A percentile compares a stretch with the other conserved stretches of the same genome.
Conservation (phyloP, 2,888 invertebrate species). For the Apamea epomidion region DNA sequence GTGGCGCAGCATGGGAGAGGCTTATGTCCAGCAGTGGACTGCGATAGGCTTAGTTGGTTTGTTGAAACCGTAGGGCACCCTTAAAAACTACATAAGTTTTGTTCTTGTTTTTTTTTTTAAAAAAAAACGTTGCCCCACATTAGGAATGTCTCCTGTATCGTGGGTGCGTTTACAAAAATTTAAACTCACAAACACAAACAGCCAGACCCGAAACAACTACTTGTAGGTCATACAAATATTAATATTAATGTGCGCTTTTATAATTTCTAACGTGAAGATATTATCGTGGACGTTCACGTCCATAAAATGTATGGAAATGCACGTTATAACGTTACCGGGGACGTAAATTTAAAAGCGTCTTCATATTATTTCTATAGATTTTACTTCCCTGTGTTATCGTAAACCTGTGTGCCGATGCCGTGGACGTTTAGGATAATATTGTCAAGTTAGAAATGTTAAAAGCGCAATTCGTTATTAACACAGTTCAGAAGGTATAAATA, state of each 20-base stretch:
- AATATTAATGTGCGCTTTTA: not conserved
- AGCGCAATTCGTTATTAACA: not conserved
- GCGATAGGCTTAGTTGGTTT: too few species aligned
- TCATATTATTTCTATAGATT: not conserved
- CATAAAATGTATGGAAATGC: not conserved
- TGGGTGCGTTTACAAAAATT: too few species aligned
- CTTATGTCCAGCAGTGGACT: too few species aligned
- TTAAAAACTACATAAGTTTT: not conserved
- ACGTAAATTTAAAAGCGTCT: not conserved
- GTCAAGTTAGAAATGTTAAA: not conserved
- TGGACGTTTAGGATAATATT: not conserved
- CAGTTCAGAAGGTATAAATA: not conserved
- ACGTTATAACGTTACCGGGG: not conserved
- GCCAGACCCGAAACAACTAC: too few species aligned
- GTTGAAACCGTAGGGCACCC: not conserved
- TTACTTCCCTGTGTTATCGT: not conserved
- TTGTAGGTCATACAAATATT: too few species aligned
- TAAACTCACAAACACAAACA: too few species aligned
- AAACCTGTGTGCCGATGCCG: not conserved
- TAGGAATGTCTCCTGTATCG: too few species aligned
- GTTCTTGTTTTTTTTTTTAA: too few species aligned
- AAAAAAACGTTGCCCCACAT: too few species aligned
- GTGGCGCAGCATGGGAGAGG: too few species aligned
- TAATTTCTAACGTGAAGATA: not conserved
- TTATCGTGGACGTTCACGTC: not conserved